Evolutionary conservation across 2,113 vertebrate genomes (phyloP).

Genomic region (Melanostigma gelatinosum): DNA sequence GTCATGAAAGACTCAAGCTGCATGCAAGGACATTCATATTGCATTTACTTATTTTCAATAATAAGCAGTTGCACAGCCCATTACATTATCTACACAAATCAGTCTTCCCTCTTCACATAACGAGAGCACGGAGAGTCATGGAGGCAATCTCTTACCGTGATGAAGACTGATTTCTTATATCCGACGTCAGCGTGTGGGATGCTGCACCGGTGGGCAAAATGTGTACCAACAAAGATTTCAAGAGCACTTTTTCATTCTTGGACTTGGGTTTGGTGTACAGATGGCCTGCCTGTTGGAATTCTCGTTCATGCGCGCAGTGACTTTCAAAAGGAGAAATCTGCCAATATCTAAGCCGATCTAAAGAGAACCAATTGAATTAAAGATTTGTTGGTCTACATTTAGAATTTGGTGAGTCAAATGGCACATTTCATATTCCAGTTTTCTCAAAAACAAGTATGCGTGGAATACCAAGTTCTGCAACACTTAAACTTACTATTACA

Average conservation of each 20-base stretch:
- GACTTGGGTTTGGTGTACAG: conserved; percentile 47
- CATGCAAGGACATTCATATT: background rate
- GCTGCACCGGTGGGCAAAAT: conserved; percentile 10
- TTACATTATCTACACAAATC: background rate
- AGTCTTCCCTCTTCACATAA: conserved; percentile 4
- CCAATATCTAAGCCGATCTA: conserved; percentile 42
- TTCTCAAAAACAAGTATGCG: conserved; percentile 22
- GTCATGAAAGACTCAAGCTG: background rate
- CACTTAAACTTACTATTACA: conserved; percentile 1
- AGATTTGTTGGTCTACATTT: conserved; percentile 54
- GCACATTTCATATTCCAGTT: conserved; percentile 24
- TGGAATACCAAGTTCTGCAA: background rate
- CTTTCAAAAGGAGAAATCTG: conserved; percentile 36
- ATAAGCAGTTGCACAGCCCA: background rate
- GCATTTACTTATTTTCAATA: background rate
- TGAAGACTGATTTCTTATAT: background rate
- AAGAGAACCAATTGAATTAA: conserved; percentile 55
- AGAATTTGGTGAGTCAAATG: conserved; percentile 42
- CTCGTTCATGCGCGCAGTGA: conserved; percentile 48
- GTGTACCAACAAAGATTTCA: conserved; percentile 26
- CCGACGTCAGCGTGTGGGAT: conserved; percentile 4
- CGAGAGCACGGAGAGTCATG: background rate
- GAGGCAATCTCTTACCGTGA: background rate
- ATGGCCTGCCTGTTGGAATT: conserved; percentile 49
- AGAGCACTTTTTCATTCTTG: conserved; percentile 45